Evolutionary conservation across 2,888 invertebrate genomes (phyloP), one percentile per base, ranked within the genome.

Genomic region (Diloba caeruleocephala): DNA sequence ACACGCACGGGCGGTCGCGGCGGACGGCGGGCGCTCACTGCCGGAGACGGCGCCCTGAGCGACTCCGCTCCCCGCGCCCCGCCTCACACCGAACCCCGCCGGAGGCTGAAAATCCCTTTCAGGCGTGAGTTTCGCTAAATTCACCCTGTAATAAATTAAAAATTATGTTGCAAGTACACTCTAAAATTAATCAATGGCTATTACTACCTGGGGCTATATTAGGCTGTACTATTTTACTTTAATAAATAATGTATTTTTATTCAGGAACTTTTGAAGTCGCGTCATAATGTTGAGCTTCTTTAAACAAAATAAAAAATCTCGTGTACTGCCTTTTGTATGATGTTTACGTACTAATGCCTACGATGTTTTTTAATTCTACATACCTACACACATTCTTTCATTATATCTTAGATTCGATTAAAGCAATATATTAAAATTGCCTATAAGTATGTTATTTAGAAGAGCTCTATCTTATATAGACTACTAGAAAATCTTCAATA

Each of bases 41-140:
- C 87, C 89, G 89, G 87, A 85, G 80, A 75, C 67, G 78, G 79
- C 81, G 83, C 82, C 70, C 61, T 63, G 68, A 70, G 67, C 74
- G 74, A 66, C 52, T 53, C 66, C 65, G 56, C 55, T 49, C 52
- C 33, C 56, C 54, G 51, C 71, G 34, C 61, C 61, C 31, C 69
- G 26, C 55, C 57, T 43, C 56, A 48, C 48, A 38, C 44, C 61
- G 44, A 57, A 26, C 54, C 55, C 46, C 62, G 56, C 69, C 53
- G 69, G 74, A 77, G 60, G 69, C 80, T 79, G 78, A 78, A 79
- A 81, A 84, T 84, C 83, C 82, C 74, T 80, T 81, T 75, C 77
- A 73, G 70, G 67, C 71, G 64, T 49, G 65, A 75, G 70, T 78
- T 77, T 78, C 70, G 61, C 73, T 72, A 61, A 72, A 72, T 65